Evolutionary conservation across 1,140 invertebrate genomes (phyloP), one percentile per base, ranked within the genome.

Genomic region (Araneus ventricosus): DNA sequence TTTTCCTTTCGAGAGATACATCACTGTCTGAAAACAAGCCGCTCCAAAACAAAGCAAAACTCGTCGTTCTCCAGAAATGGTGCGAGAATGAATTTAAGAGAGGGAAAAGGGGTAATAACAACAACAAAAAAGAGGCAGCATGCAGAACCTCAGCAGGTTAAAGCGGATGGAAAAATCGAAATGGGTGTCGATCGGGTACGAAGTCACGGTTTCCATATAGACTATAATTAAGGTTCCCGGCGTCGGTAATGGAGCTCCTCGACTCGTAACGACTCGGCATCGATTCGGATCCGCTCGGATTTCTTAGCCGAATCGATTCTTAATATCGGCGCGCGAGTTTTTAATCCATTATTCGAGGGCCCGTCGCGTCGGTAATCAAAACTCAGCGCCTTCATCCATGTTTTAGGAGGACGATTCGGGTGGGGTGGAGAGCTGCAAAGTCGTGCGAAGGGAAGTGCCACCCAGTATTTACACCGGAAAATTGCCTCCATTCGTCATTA

Each of bases 381-480:
- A 79, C 84, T 84, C 89, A 84, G 30, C 79, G 79, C 34, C 88
- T 80, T 90, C 75, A 91, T 84, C 89, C 75, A 82, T 91, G 79
- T 91, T 91, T 91, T 84, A 90, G 61, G 79, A 41, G 67, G 30
- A 89, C 39, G 88, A 41, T 61, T 91, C 52, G 79, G 89, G 89
- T 84, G 79, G 45, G 80, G 61, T 27, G 63, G n/a, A 34, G 57
- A 37, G 39, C 10, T 30, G 63, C 8, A 34, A 75, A 61, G 27
- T 82, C 80, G 89, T 84, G 79, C 37, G 70, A 80, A 41, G 37
- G 39, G 89, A 90, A 41, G 75, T 34, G 87, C 75, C 89, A 91
- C 89, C 89, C 89, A 91, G 89, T 84, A 91, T 91, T 91, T 91
- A 91, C 80, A 91, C 89, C 80, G 80, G 89, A 91, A 91, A 91